Evolutionary conservation across 2,888 invertebrate species (phyloP), one percentile per base, ranked within the genome.

Genomic region (Mesorhabditis spiculigera): DNA sequence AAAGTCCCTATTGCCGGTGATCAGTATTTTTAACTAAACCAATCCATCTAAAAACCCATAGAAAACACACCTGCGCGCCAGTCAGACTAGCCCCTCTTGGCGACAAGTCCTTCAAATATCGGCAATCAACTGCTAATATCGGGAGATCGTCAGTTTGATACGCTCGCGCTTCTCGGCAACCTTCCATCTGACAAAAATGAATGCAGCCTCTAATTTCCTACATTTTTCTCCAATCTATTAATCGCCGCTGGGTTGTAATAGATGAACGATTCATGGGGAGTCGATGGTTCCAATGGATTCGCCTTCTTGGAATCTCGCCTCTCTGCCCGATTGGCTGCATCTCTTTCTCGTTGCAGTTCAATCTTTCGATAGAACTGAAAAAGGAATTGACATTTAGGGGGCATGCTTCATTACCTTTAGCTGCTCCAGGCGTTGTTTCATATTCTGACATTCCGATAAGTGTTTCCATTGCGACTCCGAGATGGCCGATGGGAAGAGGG

Each of bases 81-180:
- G 85, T 83, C 41, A 85, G 74, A 50, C 75, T 73, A 8, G 75
- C 72, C 0, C 81, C 85, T 61, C 85, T 68, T 5, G 69, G 75
- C 10, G 80, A 75, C 42, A 83, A 75, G 13, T 71, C 66, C 5
- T 71, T 69, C 8, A 84, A 71, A 68, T 78, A 85, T 62, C 83
- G 81, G 68, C 85, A 85, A 65, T 85, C 85, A 50, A 85, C 73
- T 5, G 76, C 82, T 5, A 84, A 42, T 5, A 70, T 73, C 1
- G 83, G 84, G 0, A 66, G 43, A 45, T 79, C 75, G 6, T 67
- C 13, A 28, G 28, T 28, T 28, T 28, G 28, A 28, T 28, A 28
- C 28, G 28, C 28, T 28, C 28, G 28, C 28, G 28, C 28, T 28
- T 28, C 28, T 28, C 28, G 28, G 28, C 28, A 28, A 28, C 28